Evolutionary conservation across 1,140 invertebrate genomes (phyloP).

Genomic region (Nasonia vitripennis): DNA sequence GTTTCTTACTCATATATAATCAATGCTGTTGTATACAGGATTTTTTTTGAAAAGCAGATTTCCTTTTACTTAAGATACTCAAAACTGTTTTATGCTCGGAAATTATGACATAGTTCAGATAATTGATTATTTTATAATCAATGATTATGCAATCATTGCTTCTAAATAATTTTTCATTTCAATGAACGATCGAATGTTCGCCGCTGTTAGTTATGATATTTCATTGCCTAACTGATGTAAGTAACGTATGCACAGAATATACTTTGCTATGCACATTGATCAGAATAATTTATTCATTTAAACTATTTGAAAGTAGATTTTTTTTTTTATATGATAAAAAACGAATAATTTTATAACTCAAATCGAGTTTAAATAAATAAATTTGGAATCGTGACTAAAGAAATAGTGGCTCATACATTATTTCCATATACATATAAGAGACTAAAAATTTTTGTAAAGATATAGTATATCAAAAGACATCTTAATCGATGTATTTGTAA

Average conservation of each 20-base stretch:
- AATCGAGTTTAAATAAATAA: neutral
- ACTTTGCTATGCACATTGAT: neutral
- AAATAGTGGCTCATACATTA: neutral
- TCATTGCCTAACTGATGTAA: neutral
- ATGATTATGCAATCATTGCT: neutral
- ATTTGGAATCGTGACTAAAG: too few relatives aligned
- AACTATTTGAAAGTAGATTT: neutral
- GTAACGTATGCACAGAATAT: neutral
- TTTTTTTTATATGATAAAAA: neutral
- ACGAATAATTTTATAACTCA: neutral
- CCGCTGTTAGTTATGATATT: neutral
- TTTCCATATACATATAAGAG: neutral
- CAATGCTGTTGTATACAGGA: neutral
- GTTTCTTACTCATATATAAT: neutral
- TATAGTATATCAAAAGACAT: neutral
- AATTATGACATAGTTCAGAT: neutral
- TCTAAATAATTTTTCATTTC: neutral
- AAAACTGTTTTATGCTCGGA: too few relatives aligned
- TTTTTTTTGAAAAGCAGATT: too few relatives aligned
- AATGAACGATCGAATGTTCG: neutral
- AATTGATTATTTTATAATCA: neutral
- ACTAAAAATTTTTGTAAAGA: neutral
- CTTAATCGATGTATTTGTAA: neutral
- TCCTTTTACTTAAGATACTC: too few relatives aligned
- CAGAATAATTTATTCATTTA: neutral